phyloP scores from a whole-genome alignment of 2,888 invertebrate genomes.

The Pollenia amentaria region DNA sequence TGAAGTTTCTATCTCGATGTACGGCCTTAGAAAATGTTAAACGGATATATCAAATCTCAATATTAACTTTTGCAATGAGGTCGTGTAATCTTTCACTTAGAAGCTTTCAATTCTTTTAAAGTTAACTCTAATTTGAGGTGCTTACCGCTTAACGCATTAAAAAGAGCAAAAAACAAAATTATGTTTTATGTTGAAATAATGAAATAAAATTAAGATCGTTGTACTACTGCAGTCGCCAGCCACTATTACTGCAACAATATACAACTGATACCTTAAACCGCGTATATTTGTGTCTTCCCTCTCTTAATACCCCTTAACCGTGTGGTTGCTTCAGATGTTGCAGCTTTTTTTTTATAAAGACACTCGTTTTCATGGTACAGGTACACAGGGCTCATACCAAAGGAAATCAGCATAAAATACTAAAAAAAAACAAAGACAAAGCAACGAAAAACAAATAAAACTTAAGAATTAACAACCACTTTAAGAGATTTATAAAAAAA shows the following conservation, averaged over 20 bases:
- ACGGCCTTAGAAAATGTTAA: too few relatives aligned
- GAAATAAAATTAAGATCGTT: slow-evolving; percentile 46
- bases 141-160: slow-evolving; percentile 17
- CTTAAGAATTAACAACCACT: slow-evolving; percentile 25
- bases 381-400: slow-evolving; percentile 24
- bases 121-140: not conserved
- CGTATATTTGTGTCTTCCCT: not conserved
- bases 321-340: slow-evolving; percentile 1
- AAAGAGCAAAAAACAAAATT: slow-evolving; percentile 23
- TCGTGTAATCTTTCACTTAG: too few relatives aligned
- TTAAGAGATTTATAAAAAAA: slow-evolving; percentile 4
- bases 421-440: not conserved
- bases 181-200: slow-evolving; percentile 53
- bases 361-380: not conserved
- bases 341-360: slow-evolving; percentile 6
- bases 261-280: not conserved
- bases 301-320: not conserved
- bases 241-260: slow-evolving; percentile 18
- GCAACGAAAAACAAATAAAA: slow-evolving; percentile 11
- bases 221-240: not conserved
- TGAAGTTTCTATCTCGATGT: too few relatives aligned
- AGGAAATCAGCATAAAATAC: slow-evolving; percentile 31
- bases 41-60: too few relatives aligned
- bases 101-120: slow-evolving; percentile 1
- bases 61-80: too few relatives aligned